Evolutionary conservation across 1,140 invertebrate species (phyloP).

Genomic region (Drosophila repletoides): DNA sequence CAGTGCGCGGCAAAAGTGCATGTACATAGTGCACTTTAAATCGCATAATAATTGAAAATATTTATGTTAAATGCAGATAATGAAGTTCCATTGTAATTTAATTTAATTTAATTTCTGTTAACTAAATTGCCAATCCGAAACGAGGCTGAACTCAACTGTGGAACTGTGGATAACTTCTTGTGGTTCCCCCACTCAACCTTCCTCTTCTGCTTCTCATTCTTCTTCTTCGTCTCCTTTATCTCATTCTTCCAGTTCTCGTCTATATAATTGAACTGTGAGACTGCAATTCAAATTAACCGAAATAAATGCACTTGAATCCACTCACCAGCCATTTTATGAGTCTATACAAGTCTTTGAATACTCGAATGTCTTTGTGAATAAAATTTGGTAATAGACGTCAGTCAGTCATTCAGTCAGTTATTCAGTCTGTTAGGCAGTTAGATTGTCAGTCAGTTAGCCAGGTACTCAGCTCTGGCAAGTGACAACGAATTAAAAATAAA

Average conservation of each 20-base stretch:
- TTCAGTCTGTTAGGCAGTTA: constrained; percentile 33
- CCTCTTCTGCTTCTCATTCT: background rate
- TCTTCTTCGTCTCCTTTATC: background rate
- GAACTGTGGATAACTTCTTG: constrained; percentile 20
- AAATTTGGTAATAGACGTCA: constrained; percentile 50
- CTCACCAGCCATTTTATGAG: constrained; percentile 16
- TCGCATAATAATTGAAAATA: constrained; percentile 77
- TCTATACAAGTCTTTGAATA: background rate
- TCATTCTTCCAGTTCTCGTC: background rate
- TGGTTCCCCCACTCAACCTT: no score
- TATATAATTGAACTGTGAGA: constrained; percentile 40
- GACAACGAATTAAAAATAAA: constrained; percentile 60
- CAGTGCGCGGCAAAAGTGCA: constrained; percentile 50
- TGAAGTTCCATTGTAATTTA: constrained; percentile 76
- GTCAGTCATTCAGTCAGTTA: constrained; percentile 32
- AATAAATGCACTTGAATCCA: constrained; percentile 42
- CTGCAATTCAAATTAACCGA: constrained; percentile 40
- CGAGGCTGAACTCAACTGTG: constrained; percentile 14
- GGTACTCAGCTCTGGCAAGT: constrained; percentile 20
- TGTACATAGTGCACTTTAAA: constrained; percentile 66
- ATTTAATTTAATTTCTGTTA: constrained; percentile 66
- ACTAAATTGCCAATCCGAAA: constrained; percentile 43
- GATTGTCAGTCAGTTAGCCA: constrained; percentile 23
- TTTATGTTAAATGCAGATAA: constrained; percentile 76
- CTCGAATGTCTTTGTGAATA: background rate